Base-by-base conservation (phyloP, 2,797 vertebrate species). In the Labeo calbasu region DNA sequence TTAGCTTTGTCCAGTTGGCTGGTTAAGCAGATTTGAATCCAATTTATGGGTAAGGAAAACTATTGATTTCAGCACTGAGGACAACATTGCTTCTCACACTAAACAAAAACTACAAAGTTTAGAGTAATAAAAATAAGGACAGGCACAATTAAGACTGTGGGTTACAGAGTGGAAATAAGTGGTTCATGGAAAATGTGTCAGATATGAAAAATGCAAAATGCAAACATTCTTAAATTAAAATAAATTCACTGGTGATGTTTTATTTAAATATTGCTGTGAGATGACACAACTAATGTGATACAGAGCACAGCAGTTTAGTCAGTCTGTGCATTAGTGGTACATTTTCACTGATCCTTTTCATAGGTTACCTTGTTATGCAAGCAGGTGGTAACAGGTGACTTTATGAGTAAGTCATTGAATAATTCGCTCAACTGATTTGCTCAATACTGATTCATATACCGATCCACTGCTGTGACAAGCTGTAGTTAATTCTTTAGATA, bases 41-140 rank as follows among this genome's bases (percentile, higher is more conserved):
- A 65, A 75, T 75, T 23, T 25, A 23, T 17, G 13, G 25, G 19
- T 28, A 43, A 65, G 70, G 46, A 75, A 72, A 57, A 14, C 28
- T n/a, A 73, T 73, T 63, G 80, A 82, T 81, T 81, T 72, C 17
- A 72, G 25, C 36, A 46, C 17, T 48, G 12, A 50, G 55, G 19
- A 59, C 40, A 63, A 63, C 61, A n/a, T 25, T 48, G 66, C 15
- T 57, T 57, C 36, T 40, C 50, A 63, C 28, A 73, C 13, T 25
- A 61, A 61, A 70, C 65, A 43, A 25, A 36, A 68, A 15, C 1
- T 6, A 23, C 14, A 57, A 25, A 59, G 23, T 23, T 19, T 9
- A 51, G 14, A 28, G 8, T 51, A 51, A 55, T 32, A 66, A 36
- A 66, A 40, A 66, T 36, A 66, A 66, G 32, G 17, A 10, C 65